Base-by-base conservation (phyloP, 2,888 invertebrate species). In the Drosophila percnosoma region DNA sequence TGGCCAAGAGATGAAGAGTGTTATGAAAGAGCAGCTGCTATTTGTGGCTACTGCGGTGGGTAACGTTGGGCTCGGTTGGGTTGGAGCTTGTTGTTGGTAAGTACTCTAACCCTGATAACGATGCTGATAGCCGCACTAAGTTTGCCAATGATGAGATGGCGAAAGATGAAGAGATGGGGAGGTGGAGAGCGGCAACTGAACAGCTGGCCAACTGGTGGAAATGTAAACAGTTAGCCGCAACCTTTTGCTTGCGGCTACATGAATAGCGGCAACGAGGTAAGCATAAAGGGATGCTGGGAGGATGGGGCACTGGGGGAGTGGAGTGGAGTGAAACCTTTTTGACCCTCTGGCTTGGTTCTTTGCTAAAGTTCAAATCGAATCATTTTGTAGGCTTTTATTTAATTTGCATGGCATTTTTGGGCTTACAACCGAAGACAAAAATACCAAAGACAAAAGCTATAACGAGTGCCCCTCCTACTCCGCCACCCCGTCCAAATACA, bases 301-400 rank as follows among this genome's bases (percentile, higher is more conserved):
- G 21, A 3, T 18, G 42, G 29, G 40, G 31, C 4, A 33, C 33
- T 49, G 31, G 27, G 29, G 5, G 42, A 15, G 13, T 10, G 11
- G 21, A 6, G 18, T 55, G n/a, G n/a, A 10, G 38, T 11, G 42
- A 31, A 55, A 36, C 48, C 59, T 49, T 59, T 53, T 64, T 53
- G 48, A 36, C 21, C 42, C 38, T 55, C 55, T 58, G 54, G 27
- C 48, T 29, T 42, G 27, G 49, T 27, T 45, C 11, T 63, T 24
- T 18, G 68, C 49, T 29, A 33, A 61, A 58, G 65, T 61, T 64
- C 64, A 78, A 87, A 82, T 78, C 85, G 85, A 82, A 84, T 84
- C 85, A 82, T 87, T 84, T 82, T 82, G 80, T 68, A 66, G 80
- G 78, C 85, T 84, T 87, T 84, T 70, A 84, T 84, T 84, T 84